Conservation (phyloP, 1,140 invertebrate species). For the Cydia strobilella region DNA sequence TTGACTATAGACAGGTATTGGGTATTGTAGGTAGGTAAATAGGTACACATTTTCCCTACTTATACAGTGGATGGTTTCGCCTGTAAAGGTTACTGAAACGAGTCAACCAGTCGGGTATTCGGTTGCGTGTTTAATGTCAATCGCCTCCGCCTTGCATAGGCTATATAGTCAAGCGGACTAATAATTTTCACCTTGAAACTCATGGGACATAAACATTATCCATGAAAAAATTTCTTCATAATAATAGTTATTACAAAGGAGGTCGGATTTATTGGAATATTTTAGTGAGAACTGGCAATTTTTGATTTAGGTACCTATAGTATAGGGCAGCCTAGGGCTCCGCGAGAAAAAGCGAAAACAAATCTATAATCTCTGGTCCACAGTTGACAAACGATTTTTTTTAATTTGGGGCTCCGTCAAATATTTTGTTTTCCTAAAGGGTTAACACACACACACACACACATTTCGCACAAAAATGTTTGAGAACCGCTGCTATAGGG, state of each 20-base stretch:
- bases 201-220: neutral
- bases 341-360: too few relatives aligned
- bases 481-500: too few relatives aligned
- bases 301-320: too few relatives aligned
- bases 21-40: neutral
- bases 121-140: neutral
- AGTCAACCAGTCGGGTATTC: neutral
- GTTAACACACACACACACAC: too few relatives aligned
- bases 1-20: neutral
- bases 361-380: too few relatives aligned
- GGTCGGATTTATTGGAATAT: neutral
- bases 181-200: slow-evolving; percentile 9
- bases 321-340: too few relatives aligned
- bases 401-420: too few relatives aligned
- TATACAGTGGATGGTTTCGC: neutral
- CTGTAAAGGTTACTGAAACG: slow-evolving; percentile 7
- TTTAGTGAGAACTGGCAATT: neutral
- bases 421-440: too few relatives aligned
- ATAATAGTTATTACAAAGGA: neutral
- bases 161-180: neutral
- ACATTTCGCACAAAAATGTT: too few relatives aligned
- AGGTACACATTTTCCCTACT: neutral
- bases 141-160: neutral
- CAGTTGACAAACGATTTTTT: too few relatives aligned
- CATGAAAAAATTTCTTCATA: neutral